Conservation (phyloP, 2,797 vertebrate species). For the Coccyzus lansbergi region DNA sequence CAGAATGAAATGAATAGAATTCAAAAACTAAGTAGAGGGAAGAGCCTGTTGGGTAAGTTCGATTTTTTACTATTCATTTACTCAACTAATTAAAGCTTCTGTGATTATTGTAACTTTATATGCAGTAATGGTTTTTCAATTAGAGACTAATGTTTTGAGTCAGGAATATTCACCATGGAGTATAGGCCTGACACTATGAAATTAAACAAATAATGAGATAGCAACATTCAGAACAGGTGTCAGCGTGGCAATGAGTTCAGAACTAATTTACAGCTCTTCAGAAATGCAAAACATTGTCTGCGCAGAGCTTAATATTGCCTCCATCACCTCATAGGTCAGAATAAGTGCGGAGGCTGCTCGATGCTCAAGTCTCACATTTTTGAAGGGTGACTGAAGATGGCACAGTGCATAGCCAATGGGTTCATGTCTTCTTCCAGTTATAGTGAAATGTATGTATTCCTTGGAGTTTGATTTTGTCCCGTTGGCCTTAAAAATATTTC, state of each 20-base stretch:
- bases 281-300: not conserved
- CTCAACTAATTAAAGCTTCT: slow-evolving; percentile 74
- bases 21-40: slow-evolving; percentile 90
- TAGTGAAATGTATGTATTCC: not conserved
- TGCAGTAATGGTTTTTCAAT: slow-evolving; percentile 62
- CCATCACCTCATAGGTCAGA: not conserved
- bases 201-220: slow-evolving; percentile 38
- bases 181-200: slow-evolving; percentile 15
- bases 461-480: not conserved
- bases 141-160: slow-evolving; percentile 52
- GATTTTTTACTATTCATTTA: slow-evolving; percentile 67
- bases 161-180: not conserved
- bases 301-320: not conserved
- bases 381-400: not conserved
- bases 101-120: slow-evolving; percentile 64
- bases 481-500: not conserved
- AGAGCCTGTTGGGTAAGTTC: slow-evolving; percentile 91
- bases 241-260: not conserved
- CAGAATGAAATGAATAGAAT: slow-evolving; percentile 96
- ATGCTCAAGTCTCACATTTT: not conserved
- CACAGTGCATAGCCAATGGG: not conserved
- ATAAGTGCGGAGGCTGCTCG: not conserved
- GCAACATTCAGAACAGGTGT: slow-evolving; percentile 14
- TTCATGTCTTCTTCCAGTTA: not conserved
- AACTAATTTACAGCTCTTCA: not conserved